phyloP scores from a whole-genome alignment of 2,888 invertebrate species.

The Pyrrhosoma nymphula region DNA sequence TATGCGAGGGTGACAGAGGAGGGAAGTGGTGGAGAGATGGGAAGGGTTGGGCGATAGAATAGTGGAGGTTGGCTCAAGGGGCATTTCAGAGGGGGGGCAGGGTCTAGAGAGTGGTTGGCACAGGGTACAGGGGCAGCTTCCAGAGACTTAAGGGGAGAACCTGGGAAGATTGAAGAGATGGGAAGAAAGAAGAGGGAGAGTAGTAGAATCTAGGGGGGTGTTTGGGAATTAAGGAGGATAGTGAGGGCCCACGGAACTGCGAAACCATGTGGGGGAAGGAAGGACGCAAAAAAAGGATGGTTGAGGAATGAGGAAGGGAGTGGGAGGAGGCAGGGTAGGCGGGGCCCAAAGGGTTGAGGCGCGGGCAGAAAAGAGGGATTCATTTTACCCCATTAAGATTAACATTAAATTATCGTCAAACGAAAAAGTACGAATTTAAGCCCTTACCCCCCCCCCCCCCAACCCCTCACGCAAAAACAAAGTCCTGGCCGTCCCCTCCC shows the following conservation, averaged over 20 bases:
- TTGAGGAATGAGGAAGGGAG: conserved; percentile 36
- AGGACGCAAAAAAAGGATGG: conserved; percentile 24
- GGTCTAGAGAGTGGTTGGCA: background rate
- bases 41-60: background rate
- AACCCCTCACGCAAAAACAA: conserved; percentile 4
- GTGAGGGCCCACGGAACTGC: conserved; percentile 1
- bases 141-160: conserved; percentile 56
- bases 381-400: conserved; percentile 65
- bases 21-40: background rate
- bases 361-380: conserved; percentile 62
- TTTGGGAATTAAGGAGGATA: conserved; percentile 63
- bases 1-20: background rate
- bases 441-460: background rate
- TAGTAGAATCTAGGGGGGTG: background rate
- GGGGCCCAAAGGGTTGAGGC: background rate
- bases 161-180: conserved; percentile 57
- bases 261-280: background rate
- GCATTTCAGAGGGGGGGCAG: background rate
- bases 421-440: conserved; percentile 62
- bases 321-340: background rate
- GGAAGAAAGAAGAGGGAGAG: background rate
- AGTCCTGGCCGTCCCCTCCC: background rate
- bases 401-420: conserved; percentile 66
- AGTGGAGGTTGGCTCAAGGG: background rate
- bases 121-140: conserved; percentile 37